These are phyloP conservation scores for Mythimna vitellina DNA, from an alignment of 2,888 invertebrate genomes.

Conservation along the genomic window DNA sequence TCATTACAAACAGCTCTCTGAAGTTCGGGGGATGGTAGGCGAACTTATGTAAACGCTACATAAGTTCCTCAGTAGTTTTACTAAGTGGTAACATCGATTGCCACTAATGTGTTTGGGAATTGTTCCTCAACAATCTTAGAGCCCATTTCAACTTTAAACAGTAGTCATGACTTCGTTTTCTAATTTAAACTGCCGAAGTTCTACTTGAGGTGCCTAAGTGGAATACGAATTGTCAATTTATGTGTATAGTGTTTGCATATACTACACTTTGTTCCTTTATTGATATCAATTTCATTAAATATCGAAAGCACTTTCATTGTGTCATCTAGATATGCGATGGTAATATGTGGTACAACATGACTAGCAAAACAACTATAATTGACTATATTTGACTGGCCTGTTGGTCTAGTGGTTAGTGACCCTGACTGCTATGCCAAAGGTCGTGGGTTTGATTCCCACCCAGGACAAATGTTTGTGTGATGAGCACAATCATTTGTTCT, in stretches of 20 bases:
- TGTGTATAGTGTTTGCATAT: background rate
- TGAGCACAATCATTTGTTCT: too few species aligned
- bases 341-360: background rate
- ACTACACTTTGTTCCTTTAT: background rate
- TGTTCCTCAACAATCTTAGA: constrained; percentile 66
- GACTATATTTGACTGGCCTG: too few species aligned
- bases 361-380: too few species aligned
- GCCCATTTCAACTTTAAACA: constrained; percentile 62
- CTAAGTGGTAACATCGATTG: constrained; percentile 70
- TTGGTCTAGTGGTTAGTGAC: too few species aligned
- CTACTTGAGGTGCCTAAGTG: constrained; percentile 44
- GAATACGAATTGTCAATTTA: constrained; percentile 52
- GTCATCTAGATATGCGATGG: background rate
- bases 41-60: constrained; percentile 67
- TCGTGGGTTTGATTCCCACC: too few species aligned
- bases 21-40: constrained; percentile 61
- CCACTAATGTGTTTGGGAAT: constrained; percentile 68
- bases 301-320: background rate
- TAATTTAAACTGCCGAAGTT: constrained; percentile 63
- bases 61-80: constrained; percentile 70
- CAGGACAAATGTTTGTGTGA: too few species aligned
- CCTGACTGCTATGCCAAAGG: too few species aligned
- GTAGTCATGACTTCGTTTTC: constrained; percentile 59
- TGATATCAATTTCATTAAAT: background rate
- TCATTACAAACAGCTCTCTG: constrained; percentile 75